phyloP scores from a whole-genome alignment of 35 echinoderm and acorn worm species.

The Amphiura filiformis region DNA sequence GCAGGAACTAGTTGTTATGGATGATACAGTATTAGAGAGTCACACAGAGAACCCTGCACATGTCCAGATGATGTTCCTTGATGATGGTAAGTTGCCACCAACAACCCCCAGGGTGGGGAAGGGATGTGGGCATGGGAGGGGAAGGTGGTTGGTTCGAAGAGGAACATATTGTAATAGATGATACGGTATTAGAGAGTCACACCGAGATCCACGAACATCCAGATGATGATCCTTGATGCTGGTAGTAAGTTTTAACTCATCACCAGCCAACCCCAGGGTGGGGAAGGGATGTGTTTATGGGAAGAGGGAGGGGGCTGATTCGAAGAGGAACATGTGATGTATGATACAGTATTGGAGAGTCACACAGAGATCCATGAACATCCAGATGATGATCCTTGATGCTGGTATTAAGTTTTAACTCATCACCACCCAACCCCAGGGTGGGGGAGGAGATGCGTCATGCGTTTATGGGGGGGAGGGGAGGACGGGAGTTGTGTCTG shows the following conservation, averaged over 20 bases:
- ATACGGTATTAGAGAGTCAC: constrained; percentile 97
- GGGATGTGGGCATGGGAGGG: too few relatives aligned
- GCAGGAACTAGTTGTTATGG: constrained; percentile 94
- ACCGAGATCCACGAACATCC: constrained; percentile 93
- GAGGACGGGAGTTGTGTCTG: too few relatives aligned
- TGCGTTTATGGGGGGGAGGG: too few relatives aligned
- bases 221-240: too few relatives aligned
- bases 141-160: too few relatives aligned
- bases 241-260: constrained; percentile 98
- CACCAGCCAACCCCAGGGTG: background rate
- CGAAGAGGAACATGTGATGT: constrained; percentile 97
- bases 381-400: too few relatives aligned
- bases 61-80: constrained; percentile 98
- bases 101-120: background rate
- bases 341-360: constrained; percentile 98
- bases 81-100: constrained; percentile 99
- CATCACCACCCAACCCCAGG: too few relatives aligned
- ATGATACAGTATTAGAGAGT: constrained; percentile 98
- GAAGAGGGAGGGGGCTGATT: too few relatives aligned
- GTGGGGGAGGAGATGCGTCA: too few relatives aligned
- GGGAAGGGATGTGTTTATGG: too few relatives aligned
- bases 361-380: constrained; percentile 98
- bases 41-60: constrained; percentile 97
- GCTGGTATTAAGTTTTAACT: constrained; percentile 94
- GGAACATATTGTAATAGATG: constrained; percentile 96